Evolutionary conservation across 2,113 vertebrate genomes (phyloP), one percentile per base, ranked within the genome.

Genomic region (Podiceps cristatus): DNA sequence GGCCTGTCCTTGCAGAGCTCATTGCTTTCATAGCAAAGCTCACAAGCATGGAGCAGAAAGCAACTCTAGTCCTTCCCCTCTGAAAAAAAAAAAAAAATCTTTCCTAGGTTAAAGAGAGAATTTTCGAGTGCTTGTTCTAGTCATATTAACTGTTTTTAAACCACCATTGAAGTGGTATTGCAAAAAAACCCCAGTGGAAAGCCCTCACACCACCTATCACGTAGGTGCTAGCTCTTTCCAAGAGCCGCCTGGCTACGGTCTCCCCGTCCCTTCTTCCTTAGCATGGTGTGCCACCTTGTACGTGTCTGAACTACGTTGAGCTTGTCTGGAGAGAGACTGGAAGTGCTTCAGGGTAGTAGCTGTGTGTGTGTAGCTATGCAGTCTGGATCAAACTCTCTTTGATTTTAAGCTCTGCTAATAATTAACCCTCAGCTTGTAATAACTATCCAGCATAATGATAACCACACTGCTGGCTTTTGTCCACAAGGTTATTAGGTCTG

Each of bases 401-500:
- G 78, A 82, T 95, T 94, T 96, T 69, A 85, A 96, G 62, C 66
- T 69, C 90, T 96, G 93, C 78, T 96, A 94, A 97, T 96, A 90
- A 96, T 97, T 97, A 97, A 96, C 93, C 62, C n/a, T 83, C 77
- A 59, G 77, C 63, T 76, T 74, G 71, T 93, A 79, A 56, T 84
- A 96, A 82, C 93, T 85, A 27, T 79, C 23, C 58, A 47, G 74
- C 58, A 16, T 81, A 93, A 95, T 50, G 89, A 87, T 90, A 93
- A 87, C 89, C 80, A 92, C 45, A 11, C 73, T 1, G 0, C 50
- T 91, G 94, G 83, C 95, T 93, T 40, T 60, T 59, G 56, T 81
- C 73, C 86, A 81, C 69, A 35, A 33, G 91, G 56, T 81, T 82
- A 15, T 24, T 91, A 11, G 50, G 37, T 56, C 69, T 2, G 3